These are phyloP conservation scores for Pyrochroa serraticornis DNA, from an alignment of 2,888 invertebrate genomes.

Conservation along the genomic window DNA sequence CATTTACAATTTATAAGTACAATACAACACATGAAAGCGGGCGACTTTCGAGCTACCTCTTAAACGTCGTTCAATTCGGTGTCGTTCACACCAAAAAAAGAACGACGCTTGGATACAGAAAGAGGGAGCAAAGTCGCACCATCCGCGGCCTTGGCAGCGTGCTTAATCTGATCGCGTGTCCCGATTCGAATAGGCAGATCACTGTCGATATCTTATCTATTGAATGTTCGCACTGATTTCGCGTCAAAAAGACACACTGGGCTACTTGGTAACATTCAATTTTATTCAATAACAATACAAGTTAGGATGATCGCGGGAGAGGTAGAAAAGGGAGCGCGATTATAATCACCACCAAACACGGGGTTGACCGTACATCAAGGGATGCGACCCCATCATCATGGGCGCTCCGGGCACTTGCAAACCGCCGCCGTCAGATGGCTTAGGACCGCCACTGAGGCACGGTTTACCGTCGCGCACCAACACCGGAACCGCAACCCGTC, in stretches of 20 bases:
- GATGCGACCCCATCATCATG: slow-evolving; percentile 51
- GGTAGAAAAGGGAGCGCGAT: background rate
- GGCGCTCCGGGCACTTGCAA: slow-evolving; percentile 47
- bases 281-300: background rate
- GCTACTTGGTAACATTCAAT: slow-evolving; percentile 13
- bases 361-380: slow-evolving; percentile 58
- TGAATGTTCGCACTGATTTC: slow-evolving; percentile 25
- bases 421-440: slow-evolving; percentile 44
- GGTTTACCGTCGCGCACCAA: slow-evolving; percentile 94
- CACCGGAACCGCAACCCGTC: slow-evolving; percentile 93
- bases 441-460: slow-evolving; percentile 68
- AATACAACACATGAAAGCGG: slow-evolving; percentile 11
- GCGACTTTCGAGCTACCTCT: background rate
- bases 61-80: background rate
- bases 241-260: background rate
- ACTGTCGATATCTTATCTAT: slow-evolving; percentile 24
- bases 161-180: slow-evolving; percentile 13
- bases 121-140: slow-evolving; percentile 3
- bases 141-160: slow-evolving; percentile 13
- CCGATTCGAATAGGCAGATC: slow-evolving; percentile 24
- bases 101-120: slow-evolving; percentile 4
- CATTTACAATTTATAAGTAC: slow-evolving; percentile 27
- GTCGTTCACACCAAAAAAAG: slow-evolving; percentile 10
- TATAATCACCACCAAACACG: slow-evolving; percentile 50
- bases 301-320: too few relatives aligned